Percentiles rank a stretch among this genome's conserved stretches.
phyloP scores from a whole-genome alignment of 2,113 vertebrate genomes.

The Microtus ochrogaster region DNA sequence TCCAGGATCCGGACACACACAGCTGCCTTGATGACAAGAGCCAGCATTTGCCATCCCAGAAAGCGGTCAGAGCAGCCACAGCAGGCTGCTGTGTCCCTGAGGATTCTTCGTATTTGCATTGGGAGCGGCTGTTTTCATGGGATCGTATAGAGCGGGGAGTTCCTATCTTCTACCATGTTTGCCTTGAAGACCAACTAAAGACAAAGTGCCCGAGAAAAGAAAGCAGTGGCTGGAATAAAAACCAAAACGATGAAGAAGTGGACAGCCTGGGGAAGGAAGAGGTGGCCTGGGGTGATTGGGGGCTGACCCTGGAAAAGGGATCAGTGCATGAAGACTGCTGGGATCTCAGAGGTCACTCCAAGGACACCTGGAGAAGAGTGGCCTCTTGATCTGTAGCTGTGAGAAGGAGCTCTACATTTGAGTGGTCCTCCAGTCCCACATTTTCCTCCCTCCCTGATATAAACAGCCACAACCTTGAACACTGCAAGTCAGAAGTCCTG shows the following conservation, averaged over 20 bases:
- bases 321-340: neutral
- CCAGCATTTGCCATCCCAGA: slow-evolving; percentile 56
- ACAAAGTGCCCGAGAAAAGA: slow-evolving; percentile 38
- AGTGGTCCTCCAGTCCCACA: neutral
- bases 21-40: slow-evolving; percentile 8
- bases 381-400: accelerated
- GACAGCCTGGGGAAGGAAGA: neutral
- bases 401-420: accelerated
- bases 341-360: neutral
- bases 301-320: too few relatives aligned
- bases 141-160: slow-evolving; percentile 71
- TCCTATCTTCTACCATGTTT: slow-evolving; percentile 69
- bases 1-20: slow-evolving; percentile 49
- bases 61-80: slow-evolving; percentile 42
- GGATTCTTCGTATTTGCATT: slow-evolving; percentile 67
- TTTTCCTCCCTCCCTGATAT: neutral
- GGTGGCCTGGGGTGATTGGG: neutral
- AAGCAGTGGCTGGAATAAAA: slow-evolving; percentile 65
- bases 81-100: slow-evolving; percentile 38
- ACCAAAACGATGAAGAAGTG: neutral
- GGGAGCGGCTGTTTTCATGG: slow-evolving; percentile 73
- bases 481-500: neutral
- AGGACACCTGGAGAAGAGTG: neutral
- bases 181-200: slow-evolving; percentile 75
- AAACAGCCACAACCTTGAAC: neutral